Conservation (phyloP, 1,140 invertebrate genomes). For the Hetaerina americana region DNA sequence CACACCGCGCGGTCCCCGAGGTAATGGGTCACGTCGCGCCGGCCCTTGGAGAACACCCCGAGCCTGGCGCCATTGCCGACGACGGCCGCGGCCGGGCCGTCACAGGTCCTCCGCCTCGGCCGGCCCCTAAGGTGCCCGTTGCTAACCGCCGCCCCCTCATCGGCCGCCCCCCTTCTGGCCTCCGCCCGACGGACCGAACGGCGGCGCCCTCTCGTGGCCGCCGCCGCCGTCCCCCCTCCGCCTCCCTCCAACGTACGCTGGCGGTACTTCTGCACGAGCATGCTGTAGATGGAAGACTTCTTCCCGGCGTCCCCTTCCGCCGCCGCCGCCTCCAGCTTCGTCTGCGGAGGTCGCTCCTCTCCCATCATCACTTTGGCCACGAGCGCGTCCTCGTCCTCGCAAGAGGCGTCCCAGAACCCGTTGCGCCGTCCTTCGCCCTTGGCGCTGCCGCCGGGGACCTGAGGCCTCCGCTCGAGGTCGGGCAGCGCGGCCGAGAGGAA, state of each 20-base stretch:
- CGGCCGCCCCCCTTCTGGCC: constrained; percentile 35
- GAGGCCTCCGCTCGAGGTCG: constrained; percentile 51
- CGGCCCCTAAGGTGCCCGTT: constrained; percentile 28
- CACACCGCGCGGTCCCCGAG: constrained; percentile 11
- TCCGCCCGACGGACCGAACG: neutral
- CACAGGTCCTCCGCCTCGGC: constrained; percentile 32
- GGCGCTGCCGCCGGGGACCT: constrained; percentile 45
- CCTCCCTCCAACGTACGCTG: neutral
- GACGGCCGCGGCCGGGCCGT: constrained; percentile 15
- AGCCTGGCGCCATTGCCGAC: neutral
- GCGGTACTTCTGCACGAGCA: constrained; percentile 44
- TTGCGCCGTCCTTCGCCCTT: constrained; percentile 26
- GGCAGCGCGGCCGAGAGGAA: constrained; percentile 55
- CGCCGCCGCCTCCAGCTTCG: neutral
- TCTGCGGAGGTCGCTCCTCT: neutral
- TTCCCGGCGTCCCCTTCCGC: constrained; percentile 26
- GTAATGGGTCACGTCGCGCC: neutral
- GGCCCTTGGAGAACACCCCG: neutral
- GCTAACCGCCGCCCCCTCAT: constrained; percentile 17
- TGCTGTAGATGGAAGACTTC: constrained; percentile 45
- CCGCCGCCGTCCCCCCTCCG: neutral
- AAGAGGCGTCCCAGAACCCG: neutral
- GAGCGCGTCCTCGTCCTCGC: neutral
- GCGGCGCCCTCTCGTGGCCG: too few species aligned
- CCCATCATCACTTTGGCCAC: neutral